Evolutionary conservation across 2,797 vertebrate species (phyloP).

Genomic region (Sebastes oblongus): DNA sequence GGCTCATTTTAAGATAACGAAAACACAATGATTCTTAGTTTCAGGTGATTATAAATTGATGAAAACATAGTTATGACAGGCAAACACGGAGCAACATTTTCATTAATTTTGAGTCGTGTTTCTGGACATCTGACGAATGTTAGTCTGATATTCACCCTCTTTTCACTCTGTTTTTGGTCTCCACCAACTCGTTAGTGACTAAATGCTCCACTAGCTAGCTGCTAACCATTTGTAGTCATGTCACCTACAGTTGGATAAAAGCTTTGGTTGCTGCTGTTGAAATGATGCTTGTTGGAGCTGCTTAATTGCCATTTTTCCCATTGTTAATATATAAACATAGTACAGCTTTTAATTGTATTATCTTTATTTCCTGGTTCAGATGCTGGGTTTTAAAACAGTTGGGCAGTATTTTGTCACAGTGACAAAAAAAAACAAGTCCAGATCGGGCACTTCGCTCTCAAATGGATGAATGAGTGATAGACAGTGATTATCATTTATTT

Average conservation of each 20-base stretch:
- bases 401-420: neutral
- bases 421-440: neutral
- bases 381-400: neutral
- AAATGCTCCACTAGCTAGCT: neutral
- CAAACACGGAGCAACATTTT: too few relatives aligned
- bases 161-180: too few relatives aligned
- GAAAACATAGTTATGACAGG: too few relatives aligned
- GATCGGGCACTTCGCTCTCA: neutral
- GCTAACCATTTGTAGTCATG: neutral
- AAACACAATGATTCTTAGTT: too few relatives aligned
- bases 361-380: neutral
- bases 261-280: neutral
- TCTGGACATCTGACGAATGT: neutral
- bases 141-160: neutral
- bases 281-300: neutral
- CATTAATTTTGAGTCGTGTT: too few relatives aligned
- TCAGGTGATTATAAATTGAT: too few relatives aligned
- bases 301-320: neutral
- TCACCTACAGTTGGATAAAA: neutral
- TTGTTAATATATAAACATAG: neutral
- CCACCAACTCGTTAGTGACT: neutral
- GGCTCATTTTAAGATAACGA: accelerated
- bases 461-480: neutral
- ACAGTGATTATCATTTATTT: neutral
- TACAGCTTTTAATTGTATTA: neutral